Evolutionary conservation across 2,888 invertebrate genomes (phyloP).

Genomic region (Catocala fraxini): DNA sequence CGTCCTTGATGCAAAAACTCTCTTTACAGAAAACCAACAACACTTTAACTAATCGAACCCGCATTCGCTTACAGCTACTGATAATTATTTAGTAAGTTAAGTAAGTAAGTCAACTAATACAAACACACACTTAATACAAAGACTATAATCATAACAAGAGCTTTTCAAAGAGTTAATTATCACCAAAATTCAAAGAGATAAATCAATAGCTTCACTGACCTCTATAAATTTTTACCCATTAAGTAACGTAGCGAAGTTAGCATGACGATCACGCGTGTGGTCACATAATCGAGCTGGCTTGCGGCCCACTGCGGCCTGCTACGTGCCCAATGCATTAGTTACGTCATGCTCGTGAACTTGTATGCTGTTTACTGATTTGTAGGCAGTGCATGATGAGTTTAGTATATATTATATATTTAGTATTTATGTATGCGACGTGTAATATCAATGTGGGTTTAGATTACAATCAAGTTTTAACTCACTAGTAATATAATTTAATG

Average conservation of each 20-base stretch:
- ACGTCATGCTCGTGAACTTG: constrained; percentile 13
- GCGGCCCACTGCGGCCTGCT: constrained; percentile 10
- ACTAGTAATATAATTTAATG: too few species aligned
- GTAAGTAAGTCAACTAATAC: too few species aligned
- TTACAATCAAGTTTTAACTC: too few species aligned
- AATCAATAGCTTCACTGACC: constrained; percentile 2
- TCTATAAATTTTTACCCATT: constrained; percentile 10
- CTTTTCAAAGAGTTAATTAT: background rate
- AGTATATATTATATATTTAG: too few species aligned
- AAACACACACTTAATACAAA: too few species aligned
- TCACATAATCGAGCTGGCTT: constrained; percentile 28
- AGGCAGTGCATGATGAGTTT: background rate
- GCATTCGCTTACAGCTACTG: too few species aligned
- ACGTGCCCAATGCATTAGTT: constrained; percentile 17
- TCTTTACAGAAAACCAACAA: too few species aligned
- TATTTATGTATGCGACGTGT: background rate
- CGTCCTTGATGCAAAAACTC: too few species aligned
- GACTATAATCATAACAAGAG: too few species aligned
- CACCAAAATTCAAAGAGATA: background rate
- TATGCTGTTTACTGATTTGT: constrained; percentile 1
- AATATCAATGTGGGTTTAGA: too few species aligned
- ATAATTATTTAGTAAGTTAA: too few species aligned
- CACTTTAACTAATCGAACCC: too few species aligned
- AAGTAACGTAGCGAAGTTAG: constrained; percentile 7
- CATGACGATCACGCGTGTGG: constrained; percentile 23